Evolutionary conservation across 2,888 invertebrate genomes (phyloP).

Genomic region (Callimorpha dominula): DNA sequence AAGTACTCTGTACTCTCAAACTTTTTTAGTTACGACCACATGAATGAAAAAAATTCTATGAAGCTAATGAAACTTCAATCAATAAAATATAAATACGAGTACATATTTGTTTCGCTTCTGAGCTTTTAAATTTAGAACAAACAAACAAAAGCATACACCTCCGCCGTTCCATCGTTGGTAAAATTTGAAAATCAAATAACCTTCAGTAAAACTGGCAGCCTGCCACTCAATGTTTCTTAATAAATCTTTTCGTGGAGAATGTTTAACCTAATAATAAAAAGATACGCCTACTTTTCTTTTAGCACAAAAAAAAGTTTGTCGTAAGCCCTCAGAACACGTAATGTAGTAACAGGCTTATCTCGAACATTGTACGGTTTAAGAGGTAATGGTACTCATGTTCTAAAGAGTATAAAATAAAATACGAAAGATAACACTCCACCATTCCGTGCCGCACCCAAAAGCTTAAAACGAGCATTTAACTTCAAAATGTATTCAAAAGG

Average conservation of each 20-base stretch:
- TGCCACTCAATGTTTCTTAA: too few relatives aligned
- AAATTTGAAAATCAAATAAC: too few relatives aligned
- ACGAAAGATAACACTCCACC: constrained; percentile 7
- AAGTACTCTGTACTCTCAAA: too few relatives aligned
- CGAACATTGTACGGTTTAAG: not conserved
- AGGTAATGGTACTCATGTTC: not conserved
- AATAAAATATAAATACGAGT: too few relatives aligned
- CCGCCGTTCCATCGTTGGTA: too few relatives aligned
- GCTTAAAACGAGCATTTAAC: constrained; percentile 26
- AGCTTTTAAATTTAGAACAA: too few relatives aligned
- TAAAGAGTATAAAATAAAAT: constrained; percentile 1
- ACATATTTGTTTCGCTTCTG: too few relatives aligned
- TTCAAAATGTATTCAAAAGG: constrained; percentile 20
- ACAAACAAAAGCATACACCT: too few relatives aligned
- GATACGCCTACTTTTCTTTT: not conserved
- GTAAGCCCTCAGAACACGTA: not conserved
- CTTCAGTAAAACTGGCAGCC: too few relatives aligned
- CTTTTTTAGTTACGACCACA: too few relatives aligned
- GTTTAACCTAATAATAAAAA: not conserved
- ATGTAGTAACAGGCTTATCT: constrained; percentile 5
- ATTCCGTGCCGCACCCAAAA: constrained; percentile 6
- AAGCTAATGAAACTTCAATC: too few relatives aligned
- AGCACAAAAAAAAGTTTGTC: not conserved
- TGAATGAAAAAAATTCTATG: too few relatives aligned
- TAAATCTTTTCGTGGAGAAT: not conserved